Evolutionary conservation across 2,888 invertebrate species (phyloP), one percentile per base, ranked within the genome.

Genomic region (Aethes cnicana): DNA sequence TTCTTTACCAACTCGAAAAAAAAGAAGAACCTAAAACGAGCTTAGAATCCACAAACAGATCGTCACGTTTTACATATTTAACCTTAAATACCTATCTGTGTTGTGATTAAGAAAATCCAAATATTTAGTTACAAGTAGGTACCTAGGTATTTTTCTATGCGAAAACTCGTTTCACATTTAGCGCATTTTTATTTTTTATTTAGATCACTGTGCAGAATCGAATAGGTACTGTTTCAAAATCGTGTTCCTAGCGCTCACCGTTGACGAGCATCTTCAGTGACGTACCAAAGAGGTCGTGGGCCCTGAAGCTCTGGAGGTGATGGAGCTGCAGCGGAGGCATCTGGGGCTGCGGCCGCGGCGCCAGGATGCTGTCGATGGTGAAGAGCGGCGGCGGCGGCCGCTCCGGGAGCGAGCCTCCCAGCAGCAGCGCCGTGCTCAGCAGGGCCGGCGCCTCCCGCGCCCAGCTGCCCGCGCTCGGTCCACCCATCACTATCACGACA

Each of bases 281-380:
- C 93, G 90, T 89, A 96, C 96, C 96, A 73, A 96, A 91, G 78
- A 96, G 94, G 77, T 96, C 96, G 17, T 95, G 92, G 33, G 94
- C 93, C 67, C 94, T 92, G 86, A 69, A 91, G 90, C 70, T 93
- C 86, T 85, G 78, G 59, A 94, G 86, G 66, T 94, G 94, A 61
- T 87, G 88, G 28, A 87, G 74, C 65, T 84, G 86, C 57, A 92
- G 88, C 56, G 92, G 92, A 28, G 91, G 91, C 53, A 92, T 84
- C 44, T 91, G 89, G 35, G 91, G 91, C 59, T 90, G 91, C 37
- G 93, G 93, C 52, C 93, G 88, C 44, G 95, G 95, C 37, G 95
- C 95, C 77, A 96, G 87, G 67, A 96, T 95, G 84, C 95, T 96
- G 83, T 96, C 96, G 71, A 96, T 96, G 66, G 96, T 96, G 80